Evolutionary conservation across 2,888 invertebrate species (phyloP), one percentile per base, ranked within the genome.

Genomic region (Apomyelois bistriatella): DNA sequence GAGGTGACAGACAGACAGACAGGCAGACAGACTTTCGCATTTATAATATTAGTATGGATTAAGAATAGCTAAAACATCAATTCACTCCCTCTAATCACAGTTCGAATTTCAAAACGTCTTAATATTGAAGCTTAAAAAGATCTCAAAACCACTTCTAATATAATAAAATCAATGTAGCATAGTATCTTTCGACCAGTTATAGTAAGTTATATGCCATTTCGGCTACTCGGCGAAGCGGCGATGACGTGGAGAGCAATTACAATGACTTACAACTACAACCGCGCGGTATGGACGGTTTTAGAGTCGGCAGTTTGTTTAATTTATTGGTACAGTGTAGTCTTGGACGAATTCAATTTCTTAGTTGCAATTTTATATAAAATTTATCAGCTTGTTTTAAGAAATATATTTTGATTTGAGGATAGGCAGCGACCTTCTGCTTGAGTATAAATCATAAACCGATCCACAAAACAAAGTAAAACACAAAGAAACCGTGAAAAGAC

Each of bases 231-330:
- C n/a, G 17, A 10, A n/a, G 36, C 48, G 36, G 16, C 37, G 48
- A 37, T 48, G 48, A 48, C 48, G 48, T 48, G 17, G 48, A 48
- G 48, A 28, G 48, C 48, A n/a, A 38, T 48, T 48, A 48, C 12
- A 38, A 48, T 48, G 48, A 48, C 38, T 48, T 48, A 48, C 48
- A 48, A 38, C 48, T 13, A 16, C 16, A 22, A 22, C 22, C 22
- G n/a, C 6, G 36, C 37, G 48, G 28, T 22, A 48, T 48, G 38
- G 28, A 12, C 38, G 22, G 47, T 16, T 17, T 47, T 35, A 8
- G 30, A 16, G 38, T 15, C 40, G 16, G 40, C 40, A 3, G 3
- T 40, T 16, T 10, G 9, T 12, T 15, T 38, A 40, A 40, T 40
- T 40, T 40, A 40, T 40, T 40, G 15, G 16, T 4, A 43, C 28